Conservation (phyloP, 2,113 vertebrate genomes). For the Prolemur simus region DNA sequence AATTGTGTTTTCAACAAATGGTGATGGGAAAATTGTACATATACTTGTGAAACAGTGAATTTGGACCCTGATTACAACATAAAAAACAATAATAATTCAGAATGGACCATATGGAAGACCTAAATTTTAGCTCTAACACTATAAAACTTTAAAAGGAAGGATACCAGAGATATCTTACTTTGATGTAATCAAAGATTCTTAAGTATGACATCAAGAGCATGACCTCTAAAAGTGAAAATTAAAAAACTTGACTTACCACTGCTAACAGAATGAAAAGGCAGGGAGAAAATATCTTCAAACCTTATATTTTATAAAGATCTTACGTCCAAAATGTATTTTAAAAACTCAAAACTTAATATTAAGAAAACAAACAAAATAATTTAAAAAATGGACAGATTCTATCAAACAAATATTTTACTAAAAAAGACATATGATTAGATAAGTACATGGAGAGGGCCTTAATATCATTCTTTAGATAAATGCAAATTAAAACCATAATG, state of each 20-base stretch:
- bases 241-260: neutral
- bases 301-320: neutral
- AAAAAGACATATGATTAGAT: neutral
- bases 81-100: neutral
- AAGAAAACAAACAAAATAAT: neutral
- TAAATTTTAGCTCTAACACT: neutral
- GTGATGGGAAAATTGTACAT: neutral
- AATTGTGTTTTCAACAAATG: neutral
- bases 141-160: neutral
- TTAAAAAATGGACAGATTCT: neutral
- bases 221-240: neutral
- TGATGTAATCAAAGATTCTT: neutral
- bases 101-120: neutral
- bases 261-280: neutral
- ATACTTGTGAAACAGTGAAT: neutral
- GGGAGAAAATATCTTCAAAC: neutral
- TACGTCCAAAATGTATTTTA: neutral
- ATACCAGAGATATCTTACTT: neutral
- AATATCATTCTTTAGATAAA: neutral
- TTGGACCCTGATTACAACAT: neutral
- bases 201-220: neutral
- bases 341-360: neutral
- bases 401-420: neutral
- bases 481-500: neutral
- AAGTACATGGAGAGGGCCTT: neutral